These are phyloP conservation scores for Eleutherodactylus coqui DNA, from an alignment of 2,797 vertebrate genomes.

Conservation along the genomic window DNA sequence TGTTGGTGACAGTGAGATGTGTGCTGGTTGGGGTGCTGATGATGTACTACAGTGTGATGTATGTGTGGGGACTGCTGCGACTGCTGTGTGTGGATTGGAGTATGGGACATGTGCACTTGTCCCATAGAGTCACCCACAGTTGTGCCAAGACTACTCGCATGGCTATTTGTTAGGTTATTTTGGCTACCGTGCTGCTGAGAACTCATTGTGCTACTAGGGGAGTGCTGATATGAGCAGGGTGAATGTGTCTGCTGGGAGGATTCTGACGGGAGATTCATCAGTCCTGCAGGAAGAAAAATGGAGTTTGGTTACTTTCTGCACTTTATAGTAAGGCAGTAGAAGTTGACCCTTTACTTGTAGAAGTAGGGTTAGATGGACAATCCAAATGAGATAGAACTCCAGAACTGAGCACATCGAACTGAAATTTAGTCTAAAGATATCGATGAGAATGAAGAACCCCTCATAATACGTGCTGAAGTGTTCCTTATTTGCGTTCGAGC, in stretches of 20 bases:
- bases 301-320: neutral
- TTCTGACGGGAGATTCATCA: constrained; percentile 88
- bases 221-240: constrained; percentile 92
- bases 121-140: constrained; percentile 74
- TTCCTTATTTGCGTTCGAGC: too few species aligned
- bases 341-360: neutral
- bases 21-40: constrained; percentile 73
- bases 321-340: neutral
- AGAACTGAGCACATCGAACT: too few species aligned
- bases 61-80: constrained; percentile 75
- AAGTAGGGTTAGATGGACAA: too few species aligned
- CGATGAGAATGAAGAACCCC: too few species aligned
- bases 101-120: constrained; percentile 86
- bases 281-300: constrained; percentile 72
- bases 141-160: constrained; percentile 67
- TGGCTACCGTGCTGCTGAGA: constrained; percentile 80
- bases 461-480: too few species aligned
- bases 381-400: too few species aligned
- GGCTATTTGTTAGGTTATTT: constrained; percentile 84
- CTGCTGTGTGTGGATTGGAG: constrained; percentile 77
- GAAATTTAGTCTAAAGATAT: too few species aligned
- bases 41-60: constrained; percentile 79
- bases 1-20: constrained; percentile 74
- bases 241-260: constrained; percentile 89
- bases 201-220: constrained; percentile 86